These are phyloP conservation scores for Melanotaenia pygmaea DNA, from an alignment of 2,797 vertebrate genomes.

Conservation along the genomic window DNA sequence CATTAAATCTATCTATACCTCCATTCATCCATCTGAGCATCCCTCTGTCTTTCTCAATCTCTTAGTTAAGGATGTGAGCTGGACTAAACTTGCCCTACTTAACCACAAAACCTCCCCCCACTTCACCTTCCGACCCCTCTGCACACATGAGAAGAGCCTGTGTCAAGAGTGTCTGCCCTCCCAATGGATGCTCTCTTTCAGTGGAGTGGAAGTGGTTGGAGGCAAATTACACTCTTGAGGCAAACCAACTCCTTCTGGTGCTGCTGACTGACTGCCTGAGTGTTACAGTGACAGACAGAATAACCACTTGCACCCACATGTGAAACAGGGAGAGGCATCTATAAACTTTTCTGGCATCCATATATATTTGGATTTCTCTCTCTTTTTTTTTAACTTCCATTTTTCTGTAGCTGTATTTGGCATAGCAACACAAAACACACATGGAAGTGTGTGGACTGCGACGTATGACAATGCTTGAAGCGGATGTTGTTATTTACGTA, in stretches of 20 bases:
- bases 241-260: conserved; percentile 34
- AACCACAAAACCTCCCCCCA: conserved; percentile 36
- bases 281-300: conserved; percentile 33
- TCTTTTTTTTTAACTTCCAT: neutral
- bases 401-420: neutral
- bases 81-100: conserved; percentile 35
- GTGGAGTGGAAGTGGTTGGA: conserved; percentile 58
- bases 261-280: conserved; percentile 20
- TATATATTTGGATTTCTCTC: conserved; percentile 5
- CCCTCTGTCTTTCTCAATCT: conserved; percentile 57
- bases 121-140: conserved; percentile 6
- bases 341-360: conserved; percentile 23
- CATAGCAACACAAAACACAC: too few relatives aligned
- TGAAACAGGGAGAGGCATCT: conserved; percentile 5
- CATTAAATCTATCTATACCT: conserved; percentile 44
- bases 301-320: conserved; percentile 22
- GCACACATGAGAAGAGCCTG: conserved; percentile 47
- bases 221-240: conserved; percentile 56
- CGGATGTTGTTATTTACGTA: too few relatives aligned
- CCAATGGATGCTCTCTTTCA: conserved; percentile 49
- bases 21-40: conserved; percentile 36
- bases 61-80: conserved; percentile 45
- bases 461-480: too few relatives aligned
- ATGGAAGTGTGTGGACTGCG: too few relatives aligned
- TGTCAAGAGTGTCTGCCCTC: conserved; percentile 53